Evolutionary conservation across 92 coral and sea anemone genomes (phyloP), one percentile per base, ranked within the genome.

Genomic region (Palythoa caribaeorum): DNA sequence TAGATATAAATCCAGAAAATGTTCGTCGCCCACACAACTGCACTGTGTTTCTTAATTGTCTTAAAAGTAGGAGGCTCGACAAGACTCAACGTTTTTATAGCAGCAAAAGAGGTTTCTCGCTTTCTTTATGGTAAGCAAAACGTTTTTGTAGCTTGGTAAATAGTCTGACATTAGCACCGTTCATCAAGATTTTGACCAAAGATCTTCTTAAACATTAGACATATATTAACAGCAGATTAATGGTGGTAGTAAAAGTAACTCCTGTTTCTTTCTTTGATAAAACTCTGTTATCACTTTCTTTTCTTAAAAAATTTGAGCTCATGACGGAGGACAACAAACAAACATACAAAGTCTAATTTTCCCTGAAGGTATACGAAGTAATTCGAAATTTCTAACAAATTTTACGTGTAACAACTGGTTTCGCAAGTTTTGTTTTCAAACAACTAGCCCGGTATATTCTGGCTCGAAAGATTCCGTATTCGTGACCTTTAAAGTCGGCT

Each of bases 51-150:
- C 20, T 15, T 83, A 12, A 11, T 68, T 21, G 7, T 35, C 16
- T 79, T 79, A 19, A 57, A 78, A 20, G 44, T 20, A 54, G 87
- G 77, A 39, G 55, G 90, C 62, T 78, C 93, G 12, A 86, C 95
- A 16, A 92, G 89, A 36, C 85, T 95, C 57, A 95, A 95, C 87
- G 98, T 95, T 13, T 95, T 91, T 50, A 87, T 95, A 15, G 96
- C 92, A 20, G 98, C 89, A 13, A 83, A 83, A 81, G 98, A 95
- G 39, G 98, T 93, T 52, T 88, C 98, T 51, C 98, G 98, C 79
- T 95, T 95, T 90, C 94, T 95, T 11, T 91, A 93, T 62, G 98
- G 98, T 95, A 88, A 87, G 98, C 84, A 73, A 47, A 13, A 76
- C 55, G 71, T 76, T 19, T 28, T 71, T 73, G 52, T 36, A 73